phyloP scores from a whole-genome alignment of 2,888 invertebrate genomes.

The Hipparchia sbordonii region DNA sequence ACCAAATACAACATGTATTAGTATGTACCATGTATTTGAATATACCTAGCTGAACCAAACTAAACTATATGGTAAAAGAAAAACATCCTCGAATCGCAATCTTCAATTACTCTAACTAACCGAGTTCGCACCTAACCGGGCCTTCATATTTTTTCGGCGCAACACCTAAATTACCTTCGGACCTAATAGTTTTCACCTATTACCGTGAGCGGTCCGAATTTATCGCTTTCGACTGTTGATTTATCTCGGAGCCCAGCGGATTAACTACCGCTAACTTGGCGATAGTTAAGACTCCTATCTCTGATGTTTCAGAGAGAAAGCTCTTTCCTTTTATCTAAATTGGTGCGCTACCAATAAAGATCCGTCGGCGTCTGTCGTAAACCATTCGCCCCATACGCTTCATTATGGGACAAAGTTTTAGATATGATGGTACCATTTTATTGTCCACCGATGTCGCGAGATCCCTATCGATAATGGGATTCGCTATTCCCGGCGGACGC shows the following conservation, averaged over 20 bases:
- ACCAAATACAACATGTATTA: neutral
- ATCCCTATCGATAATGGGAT: constrained; percentile 80
- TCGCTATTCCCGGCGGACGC: constrained; percentile 54
- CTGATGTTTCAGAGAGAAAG: constrained; percentile 80
- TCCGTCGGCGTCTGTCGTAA: constrained; percentile 81
- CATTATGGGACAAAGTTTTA: constrained; percentile 82
- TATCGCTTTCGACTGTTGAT: constrained; percentile 80
- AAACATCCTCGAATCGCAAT: constrained; percentile 28
- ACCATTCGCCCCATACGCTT: constrained; percentile 82
- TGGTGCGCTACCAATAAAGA: constrained; percentile 83
- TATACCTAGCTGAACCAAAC: neutral
- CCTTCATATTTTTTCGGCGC: constrained; percentile 65
- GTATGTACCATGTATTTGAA: neutral
- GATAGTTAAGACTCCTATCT: constrained; percentile 83
- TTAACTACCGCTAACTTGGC: constrained; percentile 83
- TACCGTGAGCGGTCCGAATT: constrained; percentile 74
- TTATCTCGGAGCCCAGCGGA: constrained; percentile 76
- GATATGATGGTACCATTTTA: constrained; percentile 83
- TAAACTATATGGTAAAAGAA: constrained; percentile 19
- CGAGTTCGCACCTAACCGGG: constrained; percentile 42
- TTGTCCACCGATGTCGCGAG: constrained; percentile 81
- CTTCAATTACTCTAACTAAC: constrained; percentile 41
- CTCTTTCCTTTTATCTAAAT: constrained; percentile 83
- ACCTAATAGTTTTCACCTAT: constrained; percentile 83
- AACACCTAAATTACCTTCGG: constrained; percentile 68